Conservation (phyloP, 2,888 invertebrate genomes). For the Thalpophila matura region DNA sequence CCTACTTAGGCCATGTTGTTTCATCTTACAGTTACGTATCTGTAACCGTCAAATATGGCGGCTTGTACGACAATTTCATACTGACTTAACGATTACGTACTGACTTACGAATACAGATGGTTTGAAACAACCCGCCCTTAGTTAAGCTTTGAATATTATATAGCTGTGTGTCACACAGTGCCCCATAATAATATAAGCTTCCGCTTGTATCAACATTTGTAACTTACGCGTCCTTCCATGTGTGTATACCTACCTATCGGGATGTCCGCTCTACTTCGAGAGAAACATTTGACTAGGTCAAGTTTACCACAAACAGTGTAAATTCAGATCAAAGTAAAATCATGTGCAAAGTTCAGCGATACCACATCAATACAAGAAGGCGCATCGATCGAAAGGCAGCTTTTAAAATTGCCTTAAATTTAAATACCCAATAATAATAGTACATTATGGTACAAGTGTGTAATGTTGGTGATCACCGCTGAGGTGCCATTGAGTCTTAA, state of each 20-base stretch:
- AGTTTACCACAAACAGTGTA: constrained; percentile 3
- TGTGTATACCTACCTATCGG: no score
- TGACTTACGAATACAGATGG: no score
- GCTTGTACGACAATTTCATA: no score
- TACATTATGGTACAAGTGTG: no score
- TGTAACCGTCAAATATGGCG: no score
- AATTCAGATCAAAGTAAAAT: constrained; percentile 6
- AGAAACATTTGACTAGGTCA: background rate
- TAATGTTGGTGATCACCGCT: no score
- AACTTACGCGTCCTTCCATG: background rate
- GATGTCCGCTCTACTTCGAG: background rate
- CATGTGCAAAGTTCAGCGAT: constrained; percentile 3
- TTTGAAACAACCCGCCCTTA: no score
- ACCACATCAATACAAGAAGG: background rate
- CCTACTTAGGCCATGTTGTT: background rate
- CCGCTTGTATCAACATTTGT: background rate
- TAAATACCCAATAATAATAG: no score
- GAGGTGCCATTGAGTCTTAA: no score
- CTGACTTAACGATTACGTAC: no score
- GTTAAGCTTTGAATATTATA: background rate
- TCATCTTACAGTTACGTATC: no score
- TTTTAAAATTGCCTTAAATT: constrained; percentile 36
- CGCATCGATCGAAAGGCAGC: background rate
- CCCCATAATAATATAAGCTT: background rate
- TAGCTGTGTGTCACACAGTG: background rate